Evolutionary conservation across 2,797 vertebrate genomes (phyloP).

Genomic region (Myripristis jacobus): DNA sequence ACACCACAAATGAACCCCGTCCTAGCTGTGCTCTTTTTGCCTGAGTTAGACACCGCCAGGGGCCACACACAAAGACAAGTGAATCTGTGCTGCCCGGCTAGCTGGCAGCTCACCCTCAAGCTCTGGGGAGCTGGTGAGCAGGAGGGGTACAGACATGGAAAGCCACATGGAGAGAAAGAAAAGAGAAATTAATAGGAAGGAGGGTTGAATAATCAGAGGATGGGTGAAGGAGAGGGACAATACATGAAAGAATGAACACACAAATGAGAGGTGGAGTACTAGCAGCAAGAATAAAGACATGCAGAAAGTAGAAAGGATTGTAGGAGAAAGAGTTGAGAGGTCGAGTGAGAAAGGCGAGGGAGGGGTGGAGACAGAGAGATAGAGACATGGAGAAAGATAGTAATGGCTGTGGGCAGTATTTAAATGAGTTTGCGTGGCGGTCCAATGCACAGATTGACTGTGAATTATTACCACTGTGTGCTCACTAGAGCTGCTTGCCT

Average conservation of each 20-base stretch:
- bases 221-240: conserved; percentile 19
- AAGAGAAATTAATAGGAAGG: conserved; percentile 16
- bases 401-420: conserved; percentile 76
- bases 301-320: not conserved
- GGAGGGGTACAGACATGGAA: not conserved
- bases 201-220: not conserved
- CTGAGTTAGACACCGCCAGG: conserved; percentile 45
- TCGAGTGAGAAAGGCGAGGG: conserved; percentile 48
- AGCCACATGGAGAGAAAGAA: conserved; percentile 15
- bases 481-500: conserved; percentile 64
- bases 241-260: conserved; percentile 25
- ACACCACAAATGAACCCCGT: conserved; percentile 16
- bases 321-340: conserved; percentile 36
- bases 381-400: conserved; percentile 53
- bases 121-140: not conserved
- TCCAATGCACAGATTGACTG: conserved; percentile 71
- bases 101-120: conserved; percentile 26
- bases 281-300: not conserved
- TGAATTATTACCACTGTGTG: conserved; percentile 73
- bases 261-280: conserved; percentile 7
- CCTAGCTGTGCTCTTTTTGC: conserved; percentile 43
- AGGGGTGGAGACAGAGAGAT: conserved; percentile 38
- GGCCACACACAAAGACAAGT: conserved; percentile 56
- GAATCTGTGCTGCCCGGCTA: conserved; percentile 51
- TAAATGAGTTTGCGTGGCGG: conserved; percentile 71